These are phyloP conservation scores for Meloidogyne chitwoodi DNA, from an alignment of 1,140 invertebrate genomes.

Conservation along the genomic window DNA sequence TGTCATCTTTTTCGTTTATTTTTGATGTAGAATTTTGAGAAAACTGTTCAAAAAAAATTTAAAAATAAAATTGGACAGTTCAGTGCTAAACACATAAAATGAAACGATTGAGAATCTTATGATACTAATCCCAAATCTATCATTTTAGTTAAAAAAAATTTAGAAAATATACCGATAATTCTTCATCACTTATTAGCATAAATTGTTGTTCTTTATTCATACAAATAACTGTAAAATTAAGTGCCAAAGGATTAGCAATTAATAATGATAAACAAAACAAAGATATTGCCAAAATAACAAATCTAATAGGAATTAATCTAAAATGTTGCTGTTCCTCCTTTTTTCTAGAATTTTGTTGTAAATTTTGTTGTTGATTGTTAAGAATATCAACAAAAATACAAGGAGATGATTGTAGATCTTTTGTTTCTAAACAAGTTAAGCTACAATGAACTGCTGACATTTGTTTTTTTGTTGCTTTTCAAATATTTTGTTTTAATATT, in stretches of 20 bases:
- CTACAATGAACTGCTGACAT: no score
- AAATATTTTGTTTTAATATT: no score
- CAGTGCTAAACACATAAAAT: no score
- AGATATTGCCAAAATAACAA: slow-evolving; percentile 36
- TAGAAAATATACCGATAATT: neutral
- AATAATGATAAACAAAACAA: slow-evolving; percentile 45
- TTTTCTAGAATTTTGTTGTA: neutral
- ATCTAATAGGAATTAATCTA: slow-evolving; percentile 36
- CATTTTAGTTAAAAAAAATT: no score
- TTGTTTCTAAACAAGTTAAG: no score
- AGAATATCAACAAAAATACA: neutral
- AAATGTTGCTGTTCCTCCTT: neutral
- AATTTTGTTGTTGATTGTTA: neutral
- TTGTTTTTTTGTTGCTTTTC: no score
- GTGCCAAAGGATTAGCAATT: slow-evolving; percentile 37
- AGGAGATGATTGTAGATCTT: no score
- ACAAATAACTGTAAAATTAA: slow-evolving; percentile 19
- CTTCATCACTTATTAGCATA: neutral
- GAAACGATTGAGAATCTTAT: no score
- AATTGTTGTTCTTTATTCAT: neutral
- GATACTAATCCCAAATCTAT: no score
- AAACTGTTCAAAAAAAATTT: neutral
- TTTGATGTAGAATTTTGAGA: neutral
- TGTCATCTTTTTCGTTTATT: neutral
- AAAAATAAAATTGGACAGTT: neutral